phyloP scores from a whole-genome alignment of 2,888 invertebrate genomes.

The Operophtera brumata region DNA sequence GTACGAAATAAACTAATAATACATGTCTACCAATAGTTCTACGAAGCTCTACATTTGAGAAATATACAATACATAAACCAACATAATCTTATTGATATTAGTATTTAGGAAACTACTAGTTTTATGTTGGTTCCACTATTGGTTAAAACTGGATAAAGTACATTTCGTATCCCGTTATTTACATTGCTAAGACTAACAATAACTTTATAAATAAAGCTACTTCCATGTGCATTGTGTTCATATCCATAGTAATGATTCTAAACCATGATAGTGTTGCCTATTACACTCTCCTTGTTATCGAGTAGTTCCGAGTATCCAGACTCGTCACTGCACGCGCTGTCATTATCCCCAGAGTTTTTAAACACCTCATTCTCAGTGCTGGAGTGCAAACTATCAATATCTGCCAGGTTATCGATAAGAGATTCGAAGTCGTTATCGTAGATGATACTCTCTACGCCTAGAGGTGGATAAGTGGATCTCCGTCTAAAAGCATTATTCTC shows the following conservation, averaged over 20 bases:
- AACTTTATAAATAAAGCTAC: constrained; percentile 24
- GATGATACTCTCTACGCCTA: constrained; percentile 54
- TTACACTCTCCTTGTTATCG: constrained; percentile 77
- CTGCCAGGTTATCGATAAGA: constrained; percentile 67
- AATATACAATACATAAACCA: constrained; percentile 20
- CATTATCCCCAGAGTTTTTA: constrained; percentile 81
- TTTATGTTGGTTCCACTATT: constrained; percentile 15
- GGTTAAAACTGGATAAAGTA: constrained; percentile 50
- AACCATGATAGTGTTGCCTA: constrained; percentile 77
- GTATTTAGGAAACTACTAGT: constrained; percentile 12
- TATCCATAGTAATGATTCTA: constrained; percentile 13
- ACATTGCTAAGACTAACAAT: constrained; percentile 38
- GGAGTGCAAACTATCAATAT: constrained; percentile 64
- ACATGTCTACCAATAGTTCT: constrained; percentile 38
- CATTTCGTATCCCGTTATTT: constrained; percentile 55
- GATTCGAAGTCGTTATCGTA: constrained; percentile 69
- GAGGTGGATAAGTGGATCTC: constrained; percentile 71
- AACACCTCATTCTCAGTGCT: constrained; percentile 75
- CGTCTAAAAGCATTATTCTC: constrained; percentile 69
- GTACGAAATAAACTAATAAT: constrained; percentile 46
- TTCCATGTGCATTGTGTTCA: constrained; percentile 28
- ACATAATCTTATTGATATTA: constrained; percentile 13
- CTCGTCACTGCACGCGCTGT: constrained; percentile 93
- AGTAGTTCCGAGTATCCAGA: constrained; percentile 93
- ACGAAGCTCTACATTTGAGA: constrained; percentile 14